These are phyloP conservation scores for Mionectes olivaceus DNA, from an alignment of 2,797 vertebrate species.

Conservation along the genomic window DNA sequence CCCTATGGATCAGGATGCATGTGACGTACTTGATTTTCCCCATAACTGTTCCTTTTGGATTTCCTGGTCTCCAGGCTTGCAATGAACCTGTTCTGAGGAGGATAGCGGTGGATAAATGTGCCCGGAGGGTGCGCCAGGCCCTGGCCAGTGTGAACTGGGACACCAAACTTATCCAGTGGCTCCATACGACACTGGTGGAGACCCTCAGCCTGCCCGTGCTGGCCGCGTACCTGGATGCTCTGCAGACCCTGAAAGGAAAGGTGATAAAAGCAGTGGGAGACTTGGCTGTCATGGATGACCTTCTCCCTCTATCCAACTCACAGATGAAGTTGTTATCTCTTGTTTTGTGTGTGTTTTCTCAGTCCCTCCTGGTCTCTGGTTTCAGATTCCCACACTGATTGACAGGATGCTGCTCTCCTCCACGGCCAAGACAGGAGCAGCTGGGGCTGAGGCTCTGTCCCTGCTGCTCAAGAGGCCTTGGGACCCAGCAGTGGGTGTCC, in stretches of 20 bases:
- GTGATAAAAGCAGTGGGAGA: conserved; percentile 65
- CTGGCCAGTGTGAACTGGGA: conserved; percentile 95
- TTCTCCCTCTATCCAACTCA: rapidly evolving
- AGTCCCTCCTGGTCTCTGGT: not conserved
- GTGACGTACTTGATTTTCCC: rapidly evolving
- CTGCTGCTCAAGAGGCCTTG: conserved; percentile 95
- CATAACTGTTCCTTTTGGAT: rapidly evolving
- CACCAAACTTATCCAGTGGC: conserved; percentile 94
- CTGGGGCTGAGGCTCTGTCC: conserved; percentile 93
- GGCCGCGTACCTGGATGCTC: conserved; percentile 93
- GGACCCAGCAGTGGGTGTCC: conserved; percentile 96
- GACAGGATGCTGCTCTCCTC: conserved; percentile 94
- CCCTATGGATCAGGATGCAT: rapidly evolving
- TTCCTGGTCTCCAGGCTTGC: conserved; percentile 79
- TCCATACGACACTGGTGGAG: conserved; percentile 93
- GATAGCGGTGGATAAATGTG: conserved; percentile 95
- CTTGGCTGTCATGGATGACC: rapidly evolving
- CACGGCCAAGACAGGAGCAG: conserved; percentile 88
- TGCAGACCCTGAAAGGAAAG: conserved; percentile 98
- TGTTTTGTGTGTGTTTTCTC: not conserved
- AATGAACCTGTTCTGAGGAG: conserved; percentile 94
- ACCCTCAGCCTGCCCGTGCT: conserved; percentile 94
- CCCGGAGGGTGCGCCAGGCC: conserved; percentile 93
- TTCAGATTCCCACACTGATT: conserved; percentile 92
- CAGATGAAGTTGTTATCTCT: not conserved